A percentile compares a stretch with the other conserved stretches of the same genome.
phyloP scores from a whole-genome alignment of 2,797 vertebrate species.

The Halcyon chelicuti region DNA sequence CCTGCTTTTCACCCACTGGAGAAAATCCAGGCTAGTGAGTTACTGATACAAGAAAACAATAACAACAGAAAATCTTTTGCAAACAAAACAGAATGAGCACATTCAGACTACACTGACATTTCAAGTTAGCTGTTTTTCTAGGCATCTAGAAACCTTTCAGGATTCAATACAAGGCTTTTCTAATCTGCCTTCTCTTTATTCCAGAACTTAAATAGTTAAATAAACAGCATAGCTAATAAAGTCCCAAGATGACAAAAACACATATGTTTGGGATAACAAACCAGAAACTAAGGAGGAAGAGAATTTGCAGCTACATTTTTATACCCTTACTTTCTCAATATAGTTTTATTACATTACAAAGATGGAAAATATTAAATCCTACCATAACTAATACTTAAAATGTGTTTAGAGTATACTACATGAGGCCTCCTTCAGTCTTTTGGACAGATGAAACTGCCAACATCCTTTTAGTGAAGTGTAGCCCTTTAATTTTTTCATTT shows the following conservation, averaged over 20 bases:
- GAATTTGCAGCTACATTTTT: not conserved
- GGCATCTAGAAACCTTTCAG: not conserved
- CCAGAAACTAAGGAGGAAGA: constrained; percentile 4
- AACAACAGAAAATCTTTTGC: not conserved
- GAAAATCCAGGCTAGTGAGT: not conserved
- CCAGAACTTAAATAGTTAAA: not conserved
- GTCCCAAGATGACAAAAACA: constrained; percentile 23
- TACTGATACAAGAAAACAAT: not conserved
- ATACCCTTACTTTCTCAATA: not conserved
- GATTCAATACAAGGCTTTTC: not conserved
- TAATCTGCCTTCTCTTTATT: not conserved
- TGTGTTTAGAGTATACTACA: not conserved
- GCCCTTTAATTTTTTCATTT: not conserved
- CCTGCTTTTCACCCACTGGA: not conserved
- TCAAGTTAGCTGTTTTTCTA: not conserved
- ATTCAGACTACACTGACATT: not conserved
- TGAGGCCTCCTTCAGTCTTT: not conserved
- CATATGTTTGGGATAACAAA: not conserved
- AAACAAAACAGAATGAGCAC: not conserved
- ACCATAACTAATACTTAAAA: constrained; percentile 1
- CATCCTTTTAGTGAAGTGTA: not conserved
- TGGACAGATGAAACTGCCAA: not conserved
- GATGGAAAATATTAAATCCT: not conserved
- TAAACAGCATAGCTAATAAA: not conserved
- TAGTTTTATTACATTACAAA: not conserved